These are phyloP conservation scores for Cyanoliseus patagonus DNA, from an alignment of 2,113 vertebrate genomes.

Conservation along the genomic window DNA sequence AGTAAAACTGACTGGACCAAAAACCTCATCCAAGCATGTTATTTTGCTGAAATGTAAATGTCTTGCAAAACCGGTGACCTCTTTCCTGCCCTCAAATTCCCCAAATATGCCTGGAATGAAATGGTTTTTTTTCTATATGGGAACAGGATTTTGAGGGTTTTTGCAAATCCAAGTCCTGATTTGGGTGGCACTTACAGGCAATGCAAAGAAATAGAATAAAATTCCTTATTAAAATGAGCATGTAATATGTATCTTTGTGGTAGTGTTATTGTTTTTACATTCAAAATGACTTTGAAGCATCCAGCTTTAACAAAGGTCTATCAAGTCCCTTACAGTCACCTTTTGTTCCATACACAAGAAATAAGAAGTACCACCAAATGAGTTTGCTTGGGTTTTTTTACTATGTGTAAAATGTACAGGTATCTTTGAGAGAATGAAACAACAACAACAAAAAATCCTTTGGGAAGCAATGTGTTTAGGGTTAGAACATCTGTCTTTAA, in stretches of 20 bases:
- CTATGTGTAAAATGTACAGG: neutral
- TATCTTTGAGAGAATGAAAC: neutral
- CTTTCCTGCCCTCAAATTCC: neutral
- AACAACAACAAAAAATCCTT: neutral
- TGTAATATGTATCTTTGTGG: neutral
- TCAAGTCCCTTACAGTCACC: neutral
- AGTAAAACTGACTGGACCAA: neutral
- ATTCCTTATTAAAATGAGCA: neutral
- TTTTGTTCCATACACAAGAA: neutral
- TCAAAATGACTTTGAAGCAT: neutral
- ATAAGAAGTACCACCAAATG: neutral
- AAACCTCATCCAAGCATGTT: neutral
- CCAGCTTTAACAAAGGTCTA: neutral
- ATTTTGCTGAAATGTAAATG: neutral
- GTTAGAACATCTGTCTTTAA: slow-evolving; percentile 2
- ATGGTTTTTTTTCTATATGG: neutral
- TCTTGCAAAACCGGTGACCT: neutral
- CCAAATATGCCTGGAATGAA: neutral
- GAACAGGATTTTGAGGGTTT: neutral
- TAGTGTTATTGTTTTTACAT: neutral
- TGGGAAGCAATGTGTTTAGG: neutral
- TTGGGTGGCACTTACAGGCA: neutral
- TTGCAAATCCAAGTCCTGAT: neutral
- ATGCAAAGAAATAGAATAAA: neutral
- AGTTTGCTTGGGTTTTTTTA: neutral